Conservation (phyloP, 2,888 invertebrate genomes). For the Troglohyphantes excavatus region DNA sequence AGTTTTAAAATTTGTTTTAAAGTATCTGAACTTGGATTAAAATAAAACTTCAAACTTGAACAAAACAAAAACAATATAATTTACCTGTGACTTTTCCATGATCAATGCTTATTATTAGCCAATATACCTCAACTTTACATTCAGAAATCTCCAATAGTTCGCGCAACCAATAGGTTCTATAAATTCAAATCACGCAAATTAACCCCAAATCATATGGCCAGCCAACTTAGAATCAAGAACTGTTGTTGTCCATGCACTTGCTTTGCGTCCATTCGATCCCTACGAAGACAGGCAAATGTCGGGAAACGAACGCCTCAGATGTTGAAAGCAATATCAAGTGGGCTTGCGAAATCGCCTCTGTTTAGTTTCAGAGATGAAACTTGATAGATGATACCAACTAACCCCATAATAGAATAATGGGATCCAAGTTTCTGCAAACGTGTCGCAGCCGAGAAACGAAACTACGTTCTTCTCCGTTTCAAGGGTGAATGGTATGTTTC, state of each 20-base stretch:
- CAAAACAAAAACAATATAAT: no score
- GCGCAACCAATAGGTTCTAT: no score
- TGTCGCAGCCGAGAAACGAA: not conserved
- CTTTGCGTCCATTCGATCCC: not conserved
- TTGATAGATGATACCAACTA: slow-evolving; percentile 2
- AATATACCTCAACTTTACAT: not conserved
- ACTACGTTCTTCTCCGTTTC: not conserved
- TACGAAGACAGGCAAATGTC: not conserved
- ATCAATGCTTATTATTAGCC: no score
- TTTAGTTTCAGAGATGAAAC: not conserved
- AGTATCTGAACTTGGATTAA: no score
- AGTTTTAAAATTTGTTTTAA: no score
- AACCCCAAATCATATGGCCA: not conserved
- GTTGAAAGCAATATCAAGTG: not conserved
- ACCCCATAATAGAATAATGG: not conserved
- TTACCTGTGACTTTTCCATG: no score
- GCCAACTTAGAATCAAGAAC: not conserved
- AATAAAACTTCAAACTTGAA: no score
- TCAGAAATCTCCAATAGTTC: not conserved
- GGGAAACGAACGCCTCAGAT: not conserved
- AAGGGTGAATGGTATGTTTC: not conserved
- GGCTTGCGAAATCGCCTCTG: not conserved
- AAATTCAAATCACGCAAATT: not conserved
- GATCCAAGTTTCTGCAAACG: not conserved
- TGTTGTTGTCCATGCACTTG: not conserved